A percentile compares a stretch with the other conserved stretches of the same genome.
Evolutionary conservation across 2,888 invertebrate genomes (phyloP).

Genomic region (Cryptosula pallasiana): DNA sequence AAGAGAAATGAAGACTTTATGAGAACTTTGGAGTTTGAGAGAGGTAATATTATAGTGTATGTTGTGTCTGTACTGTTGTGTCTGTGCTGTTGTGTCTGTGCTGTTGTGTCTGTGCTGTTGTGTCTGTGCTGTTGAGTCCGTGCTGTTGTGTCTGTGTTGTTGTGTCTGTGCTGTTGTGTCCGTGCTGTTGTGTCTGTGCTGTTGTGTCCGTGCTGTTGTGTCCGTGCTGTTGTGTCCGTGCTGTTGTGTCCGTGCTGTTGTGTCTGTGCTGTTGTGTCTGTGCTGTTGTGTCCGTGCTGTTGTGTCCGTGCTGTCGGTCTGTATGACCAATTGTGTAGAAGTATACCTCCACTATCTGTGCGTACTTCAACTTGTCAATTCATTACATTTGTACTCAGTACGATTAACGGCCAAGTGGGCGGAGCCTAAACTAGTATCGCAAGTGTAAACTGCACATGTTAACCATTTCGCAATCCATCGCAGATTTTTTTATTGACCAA

Average conservation of each 20-base stretch:
- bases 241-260: not conserved
- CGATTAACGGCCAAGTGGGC: too few species aligned
- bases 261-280: not conserved
- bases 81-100: not conserved
- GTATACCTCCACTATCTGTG: too few species aligned
- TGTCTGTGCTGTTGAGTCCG: not conserved
- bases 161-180: not conserved
- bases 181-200: not conserved
- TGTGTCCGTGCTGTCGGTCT: too few species aligned
- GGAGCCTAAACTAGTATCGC: too few species aligned
- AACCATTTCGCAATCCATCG: too few species aligned
- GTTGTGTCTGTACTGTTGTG: not conserved
- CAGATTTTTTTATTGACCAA: too few species aligned
- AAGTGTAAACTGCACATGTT: too few species aligned
- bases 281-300: not conserved
- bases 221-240: not conserved
- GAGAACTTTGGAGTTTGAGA: slow-evolving; percentile 63
- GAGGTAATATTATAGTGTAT: slow-evolving; percentile 16
- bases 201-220: not conserved
- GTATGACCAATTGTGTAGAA: too few species aligned
- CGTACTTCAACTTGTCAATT: too few species aligned
- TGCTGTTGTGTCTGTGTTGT: not conserved
- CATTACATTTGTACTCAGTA: too few species aligned
- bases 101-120: not conserved
- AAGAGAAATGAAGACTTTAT: slow-evolving; percentile 82